Base-by-base conservation (phyloP, 2,113 vertebrate species). In the Centropus bengalensis region DNA sequence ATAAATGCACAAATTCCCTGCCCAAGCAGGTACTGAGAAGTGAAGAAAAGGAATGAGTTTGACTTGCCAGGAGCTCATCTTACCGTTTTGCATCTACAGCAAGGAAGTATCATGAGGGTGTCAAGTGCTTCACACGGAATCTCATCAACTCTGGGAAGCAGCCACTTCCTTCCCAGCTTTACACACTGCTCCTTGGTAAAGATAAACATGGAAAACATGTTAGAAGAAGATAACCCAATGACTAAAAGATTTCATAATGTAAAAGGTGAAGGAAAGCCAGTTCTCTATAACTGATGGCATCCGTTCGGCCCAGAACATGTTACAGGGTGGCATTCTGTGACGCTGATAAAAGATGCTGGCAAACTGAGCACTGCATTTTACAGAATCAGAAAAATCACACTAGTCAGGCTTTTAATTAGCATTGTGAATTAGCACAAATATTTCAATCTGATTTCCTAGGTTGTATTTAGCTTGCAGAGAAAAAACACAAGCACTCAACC, bases 111-210 rank as follows among this genome's bases (percentile, higher is more conserved):
- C 94, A 89, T 1, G 33, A 79, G 45, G 40, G 81, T 89, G 91
- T 84, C 74, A 76, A 95, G 89, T 82, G 91, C 81, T 85, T 49
- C 77, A n/a, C 45, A 26, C 16, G 36, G 62, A 44, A 82, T 54
- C 81, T 62, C 0, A 0, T 32, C 86, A 26, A 10, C 66, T 36
- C 86, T 14, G 78, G 91, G 86, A 83, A 91, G 91, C 73, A 71
- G 83, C 38, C 49, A 3, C 95, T 92, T 96, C 95, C 91, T 87
- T 51, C 33, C 54, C 89, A 60, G 28, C 88, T 86, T 92, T 14
- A 82, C 36, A 36, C 74, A 4, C 49, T 2, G 7, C 79, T 84
- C 70, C 93, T 33, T 40, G 58, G 26, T 63, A 47, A 59, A 88
- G 83, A 82, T 11, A 82, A 96, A 82, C 73, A 82, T 4, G 21